These are phyloP conservation scores for Nysson spinosus DNA, from an alignment of 2,888 invertebrate species.

Conservation along the genomic window DNA sequence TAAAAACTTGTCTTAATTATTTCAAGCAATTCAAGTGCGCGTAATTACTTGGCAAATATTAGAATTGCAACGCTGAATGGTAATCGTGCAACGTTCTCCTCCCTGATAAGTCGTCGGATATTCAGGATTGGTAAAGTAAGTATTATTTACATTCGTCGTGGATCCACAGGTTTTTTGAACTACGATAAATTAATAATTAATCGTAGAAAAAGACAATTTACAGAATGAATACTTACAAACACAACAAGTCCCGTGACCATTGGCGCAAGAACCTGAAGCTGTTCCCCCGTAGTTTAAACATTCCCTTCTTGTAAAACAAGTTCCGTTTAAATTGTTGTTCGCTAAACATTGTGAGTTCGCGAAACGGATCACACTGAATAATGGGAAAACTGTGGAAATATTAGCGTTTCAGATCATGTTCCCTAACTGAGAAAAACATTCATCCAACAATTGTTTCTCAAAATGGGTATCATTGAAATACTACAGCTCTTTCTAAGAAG, in stretches of 20 bases:
- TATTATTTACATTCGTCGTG: constrained; percentile 86
- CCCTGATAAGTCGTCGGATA: constrained; percentile 86
- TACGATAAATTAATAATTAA: constrained; percentile 72
- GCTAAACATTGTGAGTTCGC: constrained; percentile 85
- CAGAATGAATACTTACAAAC: constrained; percentile 88
- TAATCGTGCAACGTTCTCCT: constrained; percentile 85
- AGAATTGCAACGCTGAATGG: constrained; percentile 84
- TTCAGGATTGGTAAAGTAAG: constrained; percentile 89
- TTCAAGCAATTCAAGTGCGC: background rate
- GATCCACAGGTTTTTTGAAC: constrained; percentile 86
- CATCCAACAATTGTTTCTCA: too few relatives aligned
- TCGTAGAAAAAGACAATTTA: too few relatives aligned
- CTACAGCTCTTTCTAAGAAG: too few relatives aligned
- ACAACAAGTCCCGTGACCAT: constrained; percentile 88
- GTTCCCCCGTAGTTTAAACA: constrained; percentile 86
- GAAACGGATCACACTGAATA: constrained; percentile 87
- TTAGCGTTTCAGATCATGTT: too few relatives aligned
- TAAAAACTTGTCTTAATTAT: background rate
- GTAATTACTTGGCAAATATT: constrained; percentile 83
- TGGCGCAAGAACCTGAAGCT: constrained; percentile 86
- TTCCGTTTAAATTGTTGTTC: constrained; percentile 84
- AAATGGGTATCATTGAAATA: too few relatives aligned
- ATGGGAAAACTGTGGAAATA: constrained; percentile 81
- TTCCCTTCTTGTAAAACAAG: constrained; percentile 87
- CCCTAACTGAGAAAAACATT: too few relatives aligned